Base-by-base conservation (phyloP, 1,140 invertebrate species). In the Anoplolepis gracilipes region DNA sequence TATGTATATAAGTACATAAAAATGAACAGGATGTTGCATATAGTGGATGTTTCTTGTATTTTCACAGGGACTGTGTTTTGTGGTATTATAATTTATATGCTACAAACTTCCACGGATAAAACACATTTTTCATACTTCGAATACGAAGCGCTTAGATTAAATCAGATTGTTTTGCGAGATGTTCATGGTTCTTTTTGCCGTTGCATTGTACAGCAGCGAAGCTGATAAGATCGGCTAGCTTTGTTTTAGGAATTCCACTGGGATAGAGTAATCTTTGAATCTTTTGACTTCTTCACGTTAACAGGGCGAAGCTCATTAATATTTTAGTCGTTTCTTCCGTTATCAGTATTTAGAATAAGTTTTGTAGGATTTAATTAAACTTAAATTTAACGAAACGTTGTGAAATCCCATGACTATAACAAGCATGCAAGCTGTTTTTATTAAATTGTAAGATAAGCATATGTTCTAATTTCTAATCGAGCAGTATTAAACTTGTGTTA, bases 121-220 rank as follows among this genome's bases (percentile, higher is more conserved):
- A 79, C 46, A 53, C 13, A 11, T 39, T 42, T 53, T 55, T 79
- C 46, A 1, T n/a, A 46, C n/a, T 11, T n/a, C 30, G 10, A 28
- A 79, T 55, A 65, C 33, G 25, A 53, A 22, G 28, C 39, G n/a
- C n/a, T n/a, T 22, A 57, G 64, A 79, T 79, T 79, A 79, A 79
- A 69, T 39, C 46, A 19, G 64, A 70, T 79, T 79, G 70, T 70
- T 36, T 22, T 13, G 22, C 33, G 62, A 5, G 19, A 64, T 77
- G 25, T 19, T 30, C 10, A 8, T 30, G 5, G 22, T 6, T 79
- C 22, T 67, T 79, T n/a, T 55, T 39, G 22, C 57, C 16, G 28
- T n/a, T 10, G 33, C n/a, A 49, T n/a, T 19, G 13, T 16, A 77
- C 65, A 46, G 13, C n/a, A 6, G 39, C 5, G 7, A 25, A 28